Percentiles rank a stretch among this genome's conserved stretches.
These are phyloP conservation scores for Panthera leo DNA, from an alignment of 2,113 vertebrate genomes.

Conservation along the genomic window DNA sequence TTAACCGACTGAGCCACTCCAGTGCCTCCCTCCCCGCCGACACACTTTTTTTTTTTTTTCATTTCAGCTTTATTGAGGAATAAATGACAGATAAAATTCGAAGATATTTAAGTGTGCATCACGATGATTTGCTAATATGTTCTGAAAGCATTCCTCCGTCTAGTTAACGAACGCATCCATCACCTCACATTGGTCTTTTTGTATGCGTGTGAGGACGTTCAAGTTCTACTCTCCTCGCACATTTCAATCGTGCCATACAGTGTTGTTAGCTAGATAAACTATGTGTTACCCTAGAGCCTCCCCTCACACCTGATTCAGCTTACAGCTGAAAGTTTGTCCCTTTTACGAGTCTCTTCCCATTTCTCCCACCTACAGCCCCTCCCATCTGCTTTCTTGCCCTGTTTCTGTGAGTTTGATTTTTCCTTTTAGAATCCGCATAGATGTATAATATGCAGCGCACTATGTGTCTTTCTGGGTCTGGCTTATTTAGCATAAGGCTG, in stretches of 20 bases:
- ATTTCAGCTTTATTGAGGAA: not conserved
- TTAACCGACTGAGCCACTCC: no score
- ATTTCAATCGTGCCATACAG: not conserved
- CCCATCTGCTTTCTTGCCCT: not conserved
- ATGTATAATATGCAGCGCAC: not conserved
- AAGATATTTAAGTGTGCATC: not conserved
- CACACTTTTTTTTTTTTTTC: no score
- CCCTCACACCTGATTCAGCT: not conserved
- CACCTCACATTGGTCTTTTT: not conserved
- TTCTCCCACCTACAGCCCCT: not conserved
- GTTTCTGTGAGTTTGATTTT: not conserved
- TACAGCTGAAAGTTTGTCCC: not conserved
- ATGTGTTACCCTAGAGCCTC: not conserved
- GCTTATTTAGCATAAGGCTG: not conserved
- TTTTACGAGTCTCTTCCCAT: not conserved
- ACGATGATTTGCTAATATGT: no score
- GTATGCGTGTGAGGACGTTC: not conserved
- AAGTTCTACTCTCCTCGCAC: not conserved
- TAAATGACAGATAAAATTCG: not conserved
- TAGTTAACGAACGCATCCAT: not conserved
- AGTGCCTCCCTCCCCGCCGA: no score
- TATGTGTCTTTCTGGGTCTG: not conserved
- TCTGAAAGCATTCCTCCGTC: not conserved
- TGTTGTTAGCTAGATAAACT: not conserved
- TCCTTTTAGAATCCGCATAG: not conserved